Conservation (phyloP, 2,888 invertebrate species). For the Frankliniella fusca region DNA sequence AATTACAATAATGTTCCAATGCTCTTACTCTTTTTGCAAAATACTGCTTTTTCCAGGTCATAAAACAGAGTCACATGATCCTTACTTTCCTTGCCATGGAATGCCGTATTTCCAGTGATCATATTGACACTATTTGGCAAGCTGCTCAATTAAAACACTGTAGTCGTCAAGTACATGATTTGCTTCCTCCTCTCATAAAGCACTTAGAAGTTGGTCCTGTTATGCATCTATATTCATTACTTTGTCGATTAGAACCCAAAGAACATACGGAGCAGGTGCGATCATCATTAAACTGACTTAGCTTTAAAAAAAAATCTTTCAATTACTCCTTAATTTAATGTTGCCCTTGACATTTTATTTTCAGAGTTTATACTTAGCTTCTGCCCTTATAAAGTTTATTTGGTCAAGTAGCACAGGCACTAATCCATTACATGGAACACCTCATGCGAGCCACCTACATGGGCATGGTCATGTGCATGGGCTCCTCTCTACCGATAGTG, state of each 20-base stretch:
- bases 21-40: not conserved
- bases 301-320: not conserved
- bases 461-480: slow-evolving; percentile 9
- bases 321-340: not conserved
- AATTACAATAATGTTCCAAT: not conserved
- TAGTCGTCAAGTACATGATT: slow-evolving; percentile 86
- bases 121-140: slow-evolving; percentile 90
- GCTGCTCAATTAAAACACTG: slow-evolving; percentile 94
- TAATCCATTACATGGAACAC: not conserved
- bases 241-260: slow-evolving; percentile 83
- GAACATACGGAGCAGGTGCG: slow-evolving; percentile 85
- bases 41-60: slow-evolving; percentile 56
- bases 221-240: slow-evolving; percentile 76
- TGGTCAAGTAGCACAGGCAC: slow-evolving; percentile 68
- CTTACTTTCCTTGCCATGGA: slow-evolving; percentile 90
- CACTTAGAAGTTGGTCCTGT: slow-evolving; percentile 85
- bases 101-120: slow-evolving; percentile 81
- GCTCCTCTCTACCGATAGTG: not conserved
- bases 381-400: slow-evolving; percentile 83
- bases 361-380: slow-evolving; percentile 83
- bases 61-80: slow-evolving; percentile 91
- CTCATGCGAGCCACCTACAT: not conserved
- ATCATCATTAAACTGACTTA: not conserved
- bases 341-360: slow-evolving; percentile 37
- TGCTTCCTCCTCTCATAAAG: slow-evolving; percentile 83